Percentiles rank a stretch among this genome's conserved stretches.
These are phyloP conservation scores for Alca torda DNA, from an alignment of 2,797 vertebrate genomes.

Conservation along the genomic window DNA sequence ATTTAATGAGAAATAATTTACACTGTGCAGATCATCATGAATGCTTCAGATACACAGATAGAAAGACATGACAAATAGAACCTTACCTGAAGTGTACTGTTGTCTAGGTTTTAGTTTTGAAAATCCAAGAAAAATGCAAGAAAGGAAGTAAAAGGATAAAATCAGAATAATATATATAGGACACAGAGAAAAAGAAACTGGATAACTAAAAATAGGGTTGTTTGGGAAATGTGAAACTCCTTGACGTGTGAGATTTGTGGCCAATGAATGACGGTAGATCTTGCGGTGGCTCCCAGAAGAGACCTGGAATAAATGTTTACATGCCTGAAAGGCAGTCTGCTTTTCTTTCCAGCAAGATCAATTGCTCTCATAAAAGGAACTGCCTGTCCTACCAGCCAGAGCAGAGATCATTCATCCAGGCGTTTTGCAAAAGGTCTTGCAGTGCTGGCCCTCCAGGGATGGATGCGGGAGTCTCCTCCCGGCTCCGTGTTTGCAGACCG, in stretches of 20 bases:
- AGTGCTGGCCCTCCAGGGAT: neutral
- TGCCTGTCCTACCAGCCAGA: neutral
- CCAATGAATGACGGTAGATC: neutral
- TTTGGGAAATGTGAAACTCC: neutral
- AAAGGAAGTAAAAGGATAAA: neutral
- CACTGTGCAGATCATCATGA: neutral
- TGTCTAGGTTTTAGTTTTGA: neutral
- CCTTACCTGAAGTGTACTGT: neutral
- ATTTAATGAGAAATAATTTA: neutral
- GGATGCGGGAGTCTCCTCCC: neutral
- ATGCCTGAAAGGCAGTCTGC: neutral
- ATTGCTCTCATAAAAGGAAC: accelerated
- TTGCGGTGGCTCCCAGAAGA: neutral
- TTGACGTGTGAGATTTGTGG: neutral
- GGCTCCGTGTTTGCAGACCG: accelerated
- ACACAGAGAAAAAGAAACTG: neutral
- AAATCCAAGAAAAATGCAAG: neutral
- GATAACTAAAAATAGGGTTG: neutral
- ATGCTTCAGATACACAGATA: neutral
- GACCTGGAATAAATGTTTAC: neutral
- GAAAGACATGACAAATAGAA: neutral
- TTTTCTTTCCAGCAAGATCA: too few species aligned
- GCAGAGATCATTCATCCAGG: accelerated
- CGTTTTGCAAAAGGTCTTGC: accelerated
- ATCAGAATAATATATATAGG: neutral